Conservation (phyloP, 2,797 vertebrate species). For the Gallirallus australis region DNA sequence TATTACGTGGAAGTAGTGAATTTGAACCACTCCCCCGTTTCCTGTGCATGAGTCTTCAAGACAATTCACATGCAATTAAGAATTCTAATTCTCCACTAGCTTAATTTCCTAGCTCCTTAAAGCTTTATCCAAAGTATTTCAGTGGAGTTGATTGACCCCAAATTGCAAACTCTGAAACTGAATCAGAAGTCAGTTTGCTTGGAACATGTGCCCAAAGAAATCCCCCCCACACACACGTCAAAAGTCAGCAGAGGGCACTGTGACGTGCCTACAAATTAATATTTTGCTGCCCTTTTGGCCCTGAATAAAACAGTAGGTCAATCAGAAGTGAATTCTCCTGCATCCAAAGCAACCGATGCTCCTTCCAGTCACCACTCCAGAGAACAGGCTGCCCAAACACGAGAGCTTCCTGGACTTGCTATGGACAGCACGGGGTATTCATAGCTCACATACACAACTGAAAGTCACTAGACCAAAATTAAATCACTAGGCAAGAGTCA, state of each 20-base stretch:
- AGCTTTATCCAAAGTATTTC: not conserved
- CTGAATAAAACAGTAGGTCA: not conserved
- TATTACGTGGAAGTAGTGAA: not conserved
- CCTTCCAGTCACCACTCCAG: not conserved
- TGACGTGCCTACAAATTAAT: not conserved
- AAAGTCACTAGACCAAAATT: not conserved
- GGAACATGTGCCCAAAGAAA: not conserved
- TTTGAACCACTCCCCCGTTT: not conserved
- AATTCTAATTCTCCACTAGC: conserved; percentile 3
- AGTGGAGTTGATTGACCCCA: not conserved
- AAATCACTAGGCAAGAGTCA: not conserved
- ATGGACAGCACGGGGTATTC: fast-evolving
- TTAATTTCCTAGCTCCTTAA: not conserved
- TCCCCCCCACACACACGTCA: not conserved
- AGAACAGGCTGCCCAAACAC: not conserved
- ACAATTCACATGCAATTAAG: conserved; percentile 40
- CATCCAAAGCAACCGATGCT: not conserved
- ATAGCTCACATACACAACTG: fast-evolving
- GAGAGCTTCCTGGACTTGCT: not conserved
- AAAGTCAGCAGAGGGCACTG: conserved; percentile 40
- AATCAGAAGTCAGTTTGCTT: not conserved
- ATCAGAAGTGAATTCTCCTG: not conserved
- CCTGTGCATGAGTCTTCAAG: not conserved
- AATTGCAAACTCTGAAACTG: not conserved
- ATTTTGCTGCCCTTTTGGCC: not conserved